These are phyloP conservation scores for Gymnodraco acuticeps DNA, from an alignment of 2,797 vertebrate species.

Conservation along the genomic window DNA sequence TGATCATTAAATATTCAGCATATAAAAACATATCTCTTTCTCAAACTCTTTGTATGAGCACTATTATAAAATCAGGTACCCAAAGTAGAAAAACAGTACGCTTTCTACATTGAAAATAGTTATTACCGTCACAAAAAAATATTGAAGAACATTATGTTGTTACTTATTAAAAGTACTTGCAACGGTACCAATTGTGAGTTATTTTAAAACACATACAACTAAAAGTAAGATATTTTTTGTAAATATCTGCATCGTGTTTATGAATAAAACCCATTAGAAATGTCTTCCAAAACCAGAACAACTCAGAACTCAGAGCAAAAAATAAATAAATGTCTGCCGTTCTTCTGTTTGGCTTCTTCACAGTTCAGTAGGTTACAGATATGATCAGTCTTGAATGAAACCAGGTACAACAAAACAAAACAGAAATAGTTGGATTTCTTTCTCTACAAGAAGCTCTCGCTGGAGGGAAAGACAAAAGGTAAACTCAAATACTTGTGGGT, in stretches of 20 bases:
- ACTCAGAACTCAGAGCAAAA: slow-evolving; percentile 19
- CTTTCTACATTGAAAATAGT: slow-evolving; percentile 43
- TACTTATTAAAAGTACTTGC: slow-evolving; percentile 14
- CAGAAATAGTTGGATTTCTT: slow-evolving; percentile 5
- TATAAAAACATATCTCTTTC: slow-evolving; percentile 43
- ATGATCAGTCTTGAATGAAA: slow-evolving; percentile 20
- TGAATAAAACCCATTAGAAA: slow-evolving; percentile 19
- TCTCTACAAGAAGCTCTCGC: slow-evolving; percentile 20
- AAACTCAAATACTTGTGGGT: slow-evolving; percentile 68
- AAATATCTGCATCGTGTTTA: slow-evolving; percentile 27
- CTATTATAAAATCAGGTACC: slow-evolving; percentile 24
- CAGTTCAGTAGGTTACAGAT: slow-evolving; percentile 72
- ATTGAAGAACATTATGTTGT: slow-evolving; percentile 12
- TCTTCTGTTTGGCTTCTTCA: slow-evolving; percentile 70
- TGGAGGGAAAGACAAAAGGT: slow-evolving; percentile 30
- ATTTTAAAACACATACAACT: slow-evolving; percentile 35
- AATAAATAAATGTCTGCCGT: slow-evolving; percentile 16
- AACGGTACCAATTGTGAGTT: slow-evolving; percentile 27
- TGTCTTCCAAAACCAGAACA: slow-evolving; percentile 1
- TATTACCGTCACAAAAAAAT: slow-evolving; percentile 57
- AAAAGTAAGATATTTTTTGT: slow-evolving; percentile 2
- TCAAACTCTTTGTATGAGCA: slow-evolving; percentile 35
- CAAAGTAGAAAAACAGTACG: slow-evolving; percentile 60
- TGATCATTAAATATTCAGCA: slow-evolving; percentile 65
- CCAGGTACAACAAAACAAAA: slow-evolving; percentile 2